Evolutionary conservation across 2,888 invertebrate species (phyloP), one percentile per base, ranked within the genome.

Genomic region (Drosophila falleni): DNA sequence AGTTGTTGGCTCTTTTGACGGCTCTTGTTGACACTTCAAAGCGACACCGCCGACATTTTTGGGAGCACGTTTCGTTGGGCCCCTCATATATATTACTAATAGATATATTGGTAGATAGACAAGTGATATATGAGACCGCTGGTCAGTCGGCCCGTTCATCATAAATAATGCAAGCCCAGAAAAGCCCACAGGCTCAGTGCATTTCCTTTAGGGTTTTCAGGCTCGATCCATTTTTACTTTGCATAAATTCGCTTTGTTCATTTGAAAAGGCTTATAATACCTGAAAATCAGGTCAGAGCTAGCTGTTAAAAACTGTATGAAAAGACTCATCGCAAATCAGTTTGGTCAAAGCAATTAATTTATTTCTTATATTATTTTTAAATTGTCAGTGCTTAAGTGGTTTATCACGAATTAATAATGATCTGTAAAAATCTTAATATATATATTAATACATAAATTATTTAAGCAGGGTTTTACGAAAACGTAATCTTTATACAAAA

Each of bases 71-170:
- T 72, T 64, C 79, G 63, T 60, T 65, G 61, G 46, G 67, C 47
- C 62, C 29, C 23, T 33, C 31, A 75, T 35, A 83, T 84, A 84
- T 89, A 89, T 84, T 76, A 89, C 79, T 79, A 31, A 87, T 87
- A 69, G 71, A 79, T 80, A 49, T 59, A 42, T 70, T 68, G 66
- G 41, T 56, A 64, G 59, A 49, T 60, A 81, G 74, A 62, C 47
- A 78, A 72, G 75, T 68, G 59, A 76, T 66, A 74, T 65, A 19
- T 39, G 33, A 33, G 31, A 31, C 41, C 39, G 31, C 15, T 62
- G 81, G 81, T 73, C 78, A 81, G 61, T 51, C 53, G 29, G 55
- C 39, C 26, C 44, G 50, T 37, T 44, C 49, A 29, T 71, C 64
- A 74, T 79, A 81, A 74, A 81, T 74, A 66, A 74, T 47, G 31